phyloP scores from a whole-genome alignment of 1,140 invertebrate species.

The Drosophila sp. region DNA sequence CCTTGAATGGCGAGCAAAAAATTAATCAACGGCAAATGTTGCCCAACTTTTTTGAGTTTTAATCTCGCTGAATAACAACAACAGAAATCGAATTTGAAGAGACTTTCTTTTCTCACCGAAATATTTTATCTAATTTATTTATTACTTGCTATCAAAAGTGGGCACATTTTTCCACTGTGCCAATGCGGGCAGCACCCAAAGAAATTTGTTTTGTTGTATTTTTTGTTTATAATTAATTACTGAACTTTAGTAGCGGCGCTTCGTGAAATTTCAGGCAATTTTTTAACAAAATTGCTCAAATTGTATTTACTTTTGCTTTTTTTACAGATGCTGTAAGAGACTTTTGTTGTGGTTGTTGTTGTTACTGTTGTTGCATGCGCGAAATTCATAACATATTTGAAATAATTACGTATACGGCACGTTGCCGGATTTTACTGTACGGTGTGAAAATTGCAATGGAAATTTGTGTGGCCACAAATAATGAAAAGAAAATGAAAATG shows the following conservation, averaged over 20 bases:
- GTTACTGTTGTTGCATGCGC: constrained; percentile 6
- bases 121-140: constrained; percentile 28
- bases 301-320: constrained; percentile 5
- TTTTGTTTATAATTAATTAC: constrained; percentile 49
- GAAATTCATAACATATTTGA: constrained; percentile 19
- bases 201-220: constrained; percentile 8
- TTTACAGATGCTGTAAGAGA: constrained; percentile 5
- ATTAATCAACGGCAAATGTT: constrained; percentile 28
- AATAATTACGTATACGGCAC: constrained; percentile 22
- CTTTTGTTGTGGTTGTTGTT: not conserved
- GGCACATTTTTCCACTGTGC: constrained; percentile 28
- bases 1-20: constrained; percentile 21
- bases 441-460: constrained; percentile 20
- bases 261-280: constrained; percentile 21
- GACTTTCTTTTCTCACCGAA: constrained; percentile 25
- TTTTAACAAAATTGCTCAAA: constrained; percentile 24
- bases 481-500: constrained; percentile 9
- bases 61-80: constrained; percentile 11
- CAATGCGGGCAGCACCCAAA: constrained; percentile 10
- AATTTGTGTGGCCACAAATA: constrained; percentile 2
- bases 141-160: constrained; percentile 29
- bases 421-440: not conserved
- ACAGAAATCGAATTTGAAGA: constrained; percentile 15
- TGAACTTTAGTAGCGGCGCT: constrained; percentile 24
- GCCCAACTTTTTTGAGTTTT: constrained; percentile 30